A percentile compares a stretch with the other conserved stretches of the same genome.
phyloP scores from a whole-genome alignment of 2,888 invertebrate genomes.

The Drosophila robusta region DNA sequence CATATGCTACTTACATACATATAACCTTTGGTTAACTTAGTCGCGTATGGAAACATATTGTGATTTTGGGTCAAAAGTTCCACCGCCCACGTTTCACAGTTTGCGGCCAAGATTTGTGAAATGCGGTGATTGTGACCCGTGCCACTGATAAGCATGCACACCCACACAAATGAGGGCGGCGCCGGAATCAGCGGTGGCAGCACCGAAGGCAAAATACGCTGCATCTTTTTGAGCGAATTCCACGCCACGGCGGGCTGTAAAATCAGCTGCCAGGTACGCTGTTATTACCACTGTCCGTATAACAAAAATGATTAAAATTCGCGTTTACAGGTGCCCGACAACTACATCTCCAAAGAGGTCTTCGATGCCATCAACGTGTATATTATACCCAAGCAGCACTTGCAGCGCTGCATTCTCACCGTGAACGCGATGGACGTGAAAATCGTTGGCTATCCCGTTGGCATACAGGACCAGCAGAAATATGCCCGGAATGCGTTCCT shows the following conservation, averaged over 20 bases:
- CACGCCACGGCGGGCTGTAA: conserved; percentile 93
- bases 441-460: conserved; percentile 96
- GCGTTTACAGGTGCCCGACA: conserved; percentile 91
- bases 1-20: neutral
- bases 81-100: conserved; percentile 1
- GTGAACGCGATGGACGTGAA: conserved; percentile 93
- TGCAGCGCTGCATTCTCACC: conserved; percentile 95
- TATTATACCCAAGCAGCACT: conserved; percentile 97
- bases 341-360: conserved; percentile 95
- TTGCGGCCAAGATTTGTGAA: conserved; percentile 3
- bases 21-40: conserved; percentile 3
- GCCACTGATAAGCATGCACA: conserved; percentile 51
- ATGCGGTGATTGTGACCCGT: conserved; percentile 34
- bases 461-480: conserved; percentile 94
- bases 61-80: neutral
- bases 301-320: neutral
- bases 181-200: conserved; percentile 86
- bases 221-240: conserved; percentile 92
- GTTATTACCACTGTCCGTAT: neutral
- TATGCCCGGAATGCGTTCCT: conserved; percentile 97
- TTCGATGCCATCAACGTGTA: conserved; percentile 97
- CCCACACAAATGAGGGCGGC: conserved; percentile 54
- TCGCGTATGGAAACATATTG: conserved; percentile 26
- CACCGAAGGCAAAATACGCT: conserved; percentile 91
- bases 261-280: conserved; percentile 90